Conservation (phyloP, 2,888 invertebrate species). For the Brachynemurus nebulosus region DNA sequence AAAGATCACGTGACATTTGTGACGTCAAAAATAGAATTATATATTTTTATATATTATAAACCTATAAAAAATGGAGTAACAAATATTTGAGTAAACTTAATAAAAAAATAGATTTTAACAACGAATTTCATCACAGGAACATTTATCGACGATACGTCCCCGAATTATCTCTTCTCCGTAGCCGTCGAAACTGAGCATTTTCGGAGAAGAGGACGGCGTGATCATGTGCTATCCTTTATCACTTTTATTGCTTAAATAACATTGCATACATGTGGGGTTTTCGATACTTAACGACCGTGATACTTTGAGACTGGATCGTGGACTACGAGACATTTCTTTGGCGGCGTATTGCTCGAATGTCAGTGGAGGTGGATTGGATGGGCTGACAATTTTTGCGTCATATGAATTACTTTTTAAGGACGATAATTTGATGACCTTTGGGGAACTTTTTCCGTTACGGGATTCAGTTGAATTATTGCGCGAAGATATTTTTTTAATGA, state of each 20-base stretch:
- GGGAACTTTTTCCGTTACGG: constrained; percentile 2
- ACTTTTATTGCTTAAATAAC: constrained; percentile 48
- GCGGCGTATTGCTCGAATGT: constrained; percentile 29
- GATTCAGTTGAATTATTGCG: constrained; percentile 10
- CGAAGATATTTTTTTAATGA: constrained; percentile 7
- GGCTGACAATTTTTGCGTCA: constrained; percentile 8
- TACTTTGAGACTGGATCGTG: constrained; percentile 34
- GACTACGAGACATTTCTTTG: constrained; percentile 19
- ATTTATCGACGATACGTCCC: constrained; percentile 18
- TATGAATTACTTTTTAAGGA: constrained; percentile 9
- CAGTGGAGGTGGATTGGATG: constrained; percentile 6
- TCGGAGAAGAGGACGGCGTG: constrained; percentile 15
- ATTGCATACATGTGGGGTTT: constrained; percentile 59
- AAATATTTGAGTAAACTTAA: too few relatives aligned
- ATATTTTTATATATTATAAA: too few relatives aligned
- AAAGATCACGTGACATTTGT: too few relatives aligned
- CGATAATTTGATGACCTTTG: constrained; percentile 8
- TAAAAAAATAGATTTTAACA: too few relatives aligned
- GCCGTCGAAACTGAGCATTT: constrained; percentile 11
- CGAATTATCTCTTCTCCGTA: constrained; percentile 7
- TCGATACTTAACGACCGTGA: constrained; percentile 48
- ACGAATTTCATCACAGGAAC: constrained; percentile 26
- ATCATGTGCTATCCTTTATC: constrained; percentile 29
- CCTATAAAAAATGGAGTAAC: too few relatives aligned
- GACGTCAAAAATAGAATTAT: too few relatives aligned